A percentile compares a stretch with the other conserved stretches of the same genome.
Evolutionary conservation across 2,113 vertebrate genomes (phyloP).

Genomic region (Gobio gobio): DNA sequence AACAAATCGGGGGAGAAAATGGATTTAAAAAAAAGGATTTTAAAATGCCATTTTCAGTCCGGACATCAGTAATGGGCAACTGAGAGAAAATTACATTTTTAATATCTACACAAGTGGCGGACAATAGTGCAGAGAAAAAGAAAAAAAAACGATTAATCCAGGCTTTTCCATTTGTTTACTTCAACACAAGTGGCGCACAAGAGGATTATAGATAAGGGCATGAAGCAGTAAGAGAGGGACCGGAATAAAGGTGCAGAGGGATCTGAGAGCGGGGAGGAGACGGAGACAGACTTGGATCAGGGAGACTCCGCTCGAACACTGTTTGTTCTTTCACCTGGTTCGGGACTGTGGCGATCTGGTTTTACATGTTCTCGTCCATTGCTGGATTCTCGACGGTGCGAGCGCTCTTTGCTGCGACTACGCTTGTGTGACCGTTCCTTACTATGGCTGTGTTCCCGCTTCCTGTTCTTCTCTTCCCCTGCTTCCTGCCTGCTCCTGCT

Average conservation of each 20-base stretch:
- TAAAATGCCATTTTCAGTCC: slow-evolving; percentile 65
- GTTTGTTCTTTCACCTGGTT: slow-evolving; percentile 75
- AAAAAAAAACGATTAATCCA: background rate
- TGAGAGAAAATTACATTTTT: background rate
- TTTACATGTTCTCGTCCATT: slow-evolving; percentile 85
- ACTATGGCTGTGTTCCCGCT: slow-evolving; percentile 83
- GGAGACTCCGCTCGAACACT: slow-evolving; percentile 43
- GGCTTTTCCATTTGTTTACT: slow-evolving; percentile 5
- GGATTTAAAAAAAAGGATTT: slow-evolving; percentile 63
- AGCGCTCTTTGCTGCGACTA: slow-evolving; percentile 86
- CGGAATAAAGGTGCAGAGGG: slow-evolving; percentile 19
- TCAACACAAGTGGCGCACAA: slow-evolving; percentile 20
- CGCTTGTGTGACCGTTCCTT: slow-evolving; percentile 84
- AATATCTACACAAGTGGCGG: slow-evolving; percentile 31
- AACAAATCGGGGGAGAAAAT: slow-evolving; percentile 49
- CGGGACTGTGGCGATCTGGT: slow-evolving; percentile 84
- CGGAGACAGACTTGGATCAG: slow-evolving; percentile 11
- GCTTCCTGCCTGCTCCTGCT: slow-evolving; percentile 65
- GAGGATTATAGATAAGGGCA: background rate
- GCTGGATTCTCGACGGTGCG: slow-evolving; percentile 83
- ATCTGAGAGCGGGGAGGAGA: slow-evolving; percentile 21
- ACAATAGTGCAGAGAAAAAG: background rate
- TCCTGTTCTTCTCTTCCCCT: slow-evolving; percentile 84
- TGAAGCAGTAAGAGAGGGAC: background rate
- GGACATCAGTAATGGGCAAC: slow-evolving; percentile 53